Conservation (phyloP, 1,140 invertebrate genomes). For the Drosophila saltans region DNA sequence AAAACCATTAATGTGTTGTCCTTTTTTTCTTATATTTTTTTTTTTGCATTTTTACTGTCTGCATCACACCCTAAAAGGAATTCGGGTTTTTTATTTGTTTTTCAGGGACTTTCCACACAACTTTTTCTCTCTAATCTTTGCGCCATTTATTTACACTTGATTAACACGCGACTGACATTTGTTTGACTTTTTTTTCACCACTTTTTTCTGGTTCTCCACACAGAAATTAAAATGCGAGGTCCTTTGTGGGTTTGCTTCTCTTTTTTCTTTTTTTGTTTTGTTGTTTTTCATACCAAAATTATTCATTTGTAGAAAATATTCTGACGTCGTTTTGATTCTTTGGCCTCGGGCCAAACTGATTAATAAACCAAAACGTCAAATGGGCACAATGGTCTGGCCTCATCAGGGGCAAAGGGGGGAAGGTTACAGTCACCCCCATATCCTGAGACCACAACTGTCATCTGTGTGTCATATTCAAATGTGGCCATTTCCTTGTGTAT, state of each 20-base stretch:
- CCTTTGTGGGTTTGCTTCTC: conserved; percentile 58
- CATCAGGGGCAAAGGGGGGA: conserved; percentile 49
- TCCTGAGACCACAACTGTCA: conserved; percentile 74
- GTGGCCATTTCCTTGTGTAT: conserved; percentile 38
- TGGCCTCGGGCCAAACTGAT: conserved; percentile 81
- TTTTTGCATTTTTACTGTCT: conserved; percentile 22
- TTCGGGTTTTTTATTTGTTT: conserved; percentile 54
- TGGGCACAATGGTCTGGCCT: conserved; percentile 73
- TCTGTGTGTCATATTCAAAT: conserved; percentile 74
- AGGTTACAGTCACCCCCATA: conserved; percentile 39
- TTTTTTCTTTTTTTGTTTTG: conserved; percentile 43
- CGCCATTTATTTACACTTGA: conserved; percentile 83
- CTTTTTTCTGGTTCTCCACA: conserved; percentile 15
- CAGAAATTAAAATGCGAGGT: conserved; percentile 71
- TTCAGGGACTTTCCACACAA: conserved; percentile 43
- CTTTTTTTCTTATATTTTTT: conserved; percentile 45
- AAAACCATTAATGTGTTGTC: conserved; percentile 80
- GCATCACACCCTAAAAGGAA: conserved; percentile 57
- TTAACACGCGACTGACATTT: conserved; percentile 83
- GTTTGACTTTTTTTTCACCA: conserved; percentile 73
- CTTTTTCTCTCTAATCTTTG: conserved; percentile 79
- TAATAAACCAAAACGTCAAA: conserved; percentile 83
- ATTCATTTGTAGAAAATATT: conserved; percentile 78
- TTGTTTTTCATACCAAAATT: conserved; percentile 68
- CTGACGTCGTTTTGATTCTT: conserved; percentile 42